Evolutionary conservation across 2,113 vertebrate genomes (phyloP), one percentile per base, ranked within the genome.

Genomic region (Chloropsis cyanopogon): DNA sequence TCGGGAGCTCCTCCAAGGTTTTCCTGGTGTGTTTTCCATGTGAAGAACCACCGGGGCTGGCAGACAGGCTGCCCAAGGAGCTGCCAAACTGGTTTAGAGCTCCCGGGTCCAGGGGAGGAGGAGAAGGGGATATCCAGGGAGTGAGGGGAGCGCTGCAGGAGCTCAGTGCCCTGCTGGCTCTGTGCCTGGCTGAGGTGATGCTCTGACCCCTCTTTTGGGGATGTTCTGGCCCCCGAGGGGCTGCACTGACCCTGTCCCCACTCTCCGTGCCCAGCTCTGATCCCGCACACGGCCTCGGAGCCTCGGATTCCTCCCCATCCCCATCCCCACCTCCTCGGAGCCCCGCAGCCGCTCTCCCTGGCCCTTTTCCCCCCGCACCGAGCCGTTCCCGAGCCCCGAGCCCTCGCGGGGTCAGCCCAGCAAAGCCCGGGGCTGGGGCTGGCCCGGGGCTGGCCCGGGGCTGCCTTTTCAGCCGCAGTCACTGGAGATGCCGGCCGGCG

Each of bases 391-490:
- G 63, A 5, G 22, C 68, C 82, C 82, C 18, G 3, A 28, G 54
- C 35, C 68, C 80, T 41, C n/a, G 41, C 1, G 4, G 42, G 68
- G 72, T 63, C 49, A 69, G 53, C 53, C 50, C 61, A 7, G 44
- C 23, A 47, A n/a, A n/a, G n/a, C n/a, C n/a, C 39, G 47, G 12
- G 22, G 21, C 47, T 47, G 46, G 46, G 6, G 11, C 11, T 24
- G 42, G 6, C 4, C 52, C 16, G 29, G 52, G 12, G 18, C 19
- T 31, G 11, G 39, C 10, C 10, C 39, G 10, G 54, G 77, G 92
- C 77, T 91, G 94, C 83, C 93, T 91, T 94, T 94, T 60, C 94
- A 65, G 82, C 94, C 52, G 88, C 79, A 95, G 86, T 88, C 91
- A 76, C 79, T 76, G 93, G 82, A 72, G 93, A 44, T 53, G 52